Percentiles rank a stretch among this genome's conserved stretches.
These are phyloP conservation scores for Zelleria hepariella DNA, from an alignment of 2,888 invertebrate genomes.

Conservation along the genomic window DNA sequence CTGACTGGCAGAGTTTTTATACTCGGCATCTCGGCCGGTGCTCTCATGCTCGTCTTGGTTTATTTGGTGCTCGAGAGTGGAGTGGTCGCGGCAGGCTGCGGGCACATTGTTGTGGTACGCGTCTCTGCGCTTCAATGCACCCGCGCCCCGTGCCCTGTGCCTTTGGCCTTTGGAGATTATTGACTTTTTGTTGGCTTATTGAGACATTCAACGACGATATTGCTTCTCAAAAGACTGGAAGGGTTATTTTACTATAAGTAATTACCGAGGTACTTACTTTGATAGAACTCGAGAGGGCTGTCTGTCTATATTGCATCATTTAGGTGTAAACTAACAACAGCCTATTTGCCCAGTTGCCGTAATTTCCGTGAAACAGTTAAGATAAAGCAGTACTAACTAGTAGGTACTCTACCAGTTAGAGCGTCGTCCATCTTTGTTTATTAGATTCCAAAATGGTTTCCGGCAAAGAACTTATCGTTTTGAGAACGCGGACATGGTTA, in stretches of 20 bases:
- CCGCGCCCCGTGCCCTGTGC: constrained; percentile 21
- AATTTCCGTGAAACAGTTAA: background rate
- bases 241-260: background rate
- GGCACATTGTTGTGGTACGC: constrained; percentile 42
- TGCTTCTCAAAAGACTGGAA: background rate
- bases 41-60: background rate
- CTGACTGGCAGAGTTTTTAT: background rate
- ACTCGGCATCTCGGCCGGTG: background rate
- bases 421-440: no score
- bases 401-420: no score
- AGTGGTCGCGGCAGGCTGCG: constrained; percentile 45
- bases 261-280: no score
- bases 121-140: constrained; percentile 29
- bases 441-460: background rate
- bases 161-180: constrained; percentile 18
- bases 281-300: no score
- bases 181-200: constrained; percentile 45
- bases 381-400: no score
- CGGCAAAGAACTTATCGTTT: background rate
- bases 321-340: no score
- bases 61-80: constrained; percentile 18
- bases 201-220: constrained; percentile 16
- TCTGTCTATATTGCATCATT: background rate
- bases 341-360: background rate
- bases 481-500: background rate